A percentile compares a stretch with the other conserved stretches of the same genome.
These are phyloP conservation scores for Dromiciops gliroides DNA, from an alignment of 2,113 vertebrate genomes.

Conservation along the genomic window DNA sequence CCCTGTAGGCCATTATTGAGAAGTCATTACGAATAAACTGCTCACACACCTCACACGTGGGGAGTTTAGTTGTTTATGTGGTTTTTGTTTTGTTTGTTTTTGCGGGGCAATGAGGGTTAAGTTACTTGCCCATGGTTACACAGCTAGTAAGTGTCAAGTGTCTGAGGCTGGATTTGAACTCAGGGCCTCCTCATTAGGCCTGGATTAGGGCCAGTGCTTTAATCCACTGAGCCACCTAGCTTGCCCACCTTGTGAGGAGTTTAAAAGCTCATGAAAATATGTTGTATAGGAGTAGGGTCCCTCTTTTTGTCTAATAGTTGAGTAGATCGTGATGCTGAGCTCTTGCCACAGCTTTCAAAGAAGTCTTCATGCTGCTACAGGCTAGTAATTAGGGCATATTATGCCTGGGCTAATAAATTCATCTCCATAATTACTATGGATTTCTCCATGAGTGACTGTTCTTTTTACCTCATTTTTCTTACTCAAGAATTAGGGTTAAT, in stretches of 20 bases:
- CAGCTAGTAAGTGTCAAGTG: no score
- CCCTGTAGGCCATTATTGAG: background rate
- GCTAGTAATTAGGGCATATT: slow-evolving; percentile 29
- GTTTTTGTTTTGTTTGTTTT: no score
- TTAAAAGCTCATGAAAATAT: slow-evolving; percentile 61
- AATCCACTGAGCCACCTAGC: no score
- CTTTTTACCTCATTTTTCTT: slow-evolving; percentile 44
- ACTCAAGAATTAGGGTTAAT: slow-evolving; percentile 32
- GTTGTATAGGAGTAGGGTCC: slow-evolving; percentile 52
- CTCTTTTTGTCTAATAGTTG: slow-evolving; percentile 55
- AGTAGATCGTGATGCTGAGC: slow-evolving; percentile 30
- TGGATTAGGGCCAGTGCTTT: no score
- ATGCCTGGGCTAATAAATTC: slow-evolving; percentile 37
- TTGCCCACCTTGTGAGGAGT: slow-evolving; percentile 33
- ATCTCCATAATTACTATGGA: slow-evolving; percentile 38
- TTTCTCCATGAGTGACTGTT: slow-evolving; percentile 36
- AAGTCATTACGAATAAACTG: background rate
- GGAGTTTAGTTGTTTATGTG: no score
- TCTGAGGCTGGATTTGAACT: no score
- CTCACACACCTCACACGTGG: no score
- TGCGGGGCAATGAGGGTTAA: no score
- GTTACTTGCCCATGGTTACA: no score
- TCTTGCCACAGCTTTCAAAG: slow-evolving; percentile 24
- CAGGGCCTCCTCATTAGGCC: no score
- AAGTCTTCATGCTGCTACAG: background rate